Evolutionary conservation across 2,113 vertebrate genomes (phyloP), one percentile per base, ranked within the genome.

Genomic region (Gallinago paraguaiae): DNA sequence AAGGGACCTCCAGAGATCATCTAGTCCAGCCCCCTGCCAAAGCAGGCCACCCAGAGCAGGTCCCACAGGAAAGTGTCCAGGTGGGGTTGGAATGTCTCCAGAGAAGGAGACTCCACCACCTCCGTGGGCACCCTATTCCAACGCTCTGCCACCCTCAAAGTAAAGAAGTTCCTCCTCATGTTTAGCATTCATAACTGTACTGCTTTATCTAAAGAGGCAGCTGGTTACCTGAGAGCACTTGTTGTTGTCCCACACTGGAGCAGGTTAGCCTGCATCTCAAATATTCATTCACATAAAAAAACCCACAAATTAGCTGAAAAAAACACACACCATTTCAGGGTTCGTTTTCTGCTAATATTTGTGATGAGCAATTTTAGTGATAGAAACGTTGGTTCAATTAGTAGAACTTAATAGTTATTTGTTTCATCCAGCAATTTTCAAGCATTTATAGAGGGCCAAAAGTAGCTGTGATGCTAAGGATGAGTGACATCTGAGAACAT

Each of bases 401-500:
- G 18, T 31, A 61, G 78, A 85, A 92, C 35, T 82, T 28, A 33
- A 56, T 33, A 46, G 5, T 43, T 60, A 43, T 60, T 51, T 78
- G 45, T 67, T 56, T 45, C 41, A 70, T 41, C 7, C 24, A 75
- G 20, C 16, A 78, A 35, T 82, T 88, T 85, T 57, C 15, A 82
- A 59, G 23, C 56, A 67, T 65, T 71, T 53, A 19, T 54, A 71
- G 75, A 63, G 16, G 25, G 17, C 56, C 35, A 71, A 56, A 79
- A 0, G 0, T 48, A 41, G 57, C 4, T 1, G 19, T 46, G 53
- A 61, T 76, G 57, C 11, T 23, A 56, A 45, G 20, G 28, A 51
- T 46, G 35, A 68, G 33, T 1, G 3, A 56, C 54, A 69, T 15
- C 13, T 16, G 69, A 65, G 53, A 72, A 54, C 0, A 0, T 2